Conservation (phyloP, 2,888 invertebrate genomes). For the Diadegma fenestrale region DNA sequence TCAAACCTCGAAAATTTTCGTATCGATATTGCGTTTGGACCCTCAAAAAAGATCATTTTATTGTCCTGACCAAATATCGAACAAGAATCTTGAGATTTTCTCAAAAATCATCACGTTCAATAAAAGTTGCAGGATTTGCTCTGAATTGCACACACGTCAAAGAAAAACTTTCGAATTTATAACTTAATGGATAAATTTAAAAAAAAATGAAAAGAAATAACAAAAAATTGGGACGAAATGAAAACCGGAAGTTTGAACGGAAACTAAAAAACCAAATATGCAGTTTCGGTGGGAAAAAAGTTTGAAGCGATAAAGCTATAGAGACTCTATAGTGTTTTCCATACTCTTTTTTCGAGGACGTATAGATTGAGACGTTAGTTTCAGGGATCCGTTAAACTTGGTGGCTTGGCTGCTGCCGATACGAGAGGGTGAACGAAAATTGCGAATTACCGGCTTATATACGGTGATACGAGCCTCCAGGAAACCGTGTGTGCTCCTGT, state of each 20-base stretch:
- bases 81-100: no score
- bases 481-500: slow-evolving; percentile 2
- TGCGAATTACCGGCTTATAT: slow-evolving; percentile 67
- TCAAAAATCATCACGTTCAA: background rate
- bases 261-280: background rate
- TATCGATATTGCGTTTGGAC: no score
- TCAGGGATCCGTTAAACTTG: slow-evolving; percentile 59
- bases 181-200: background rate
- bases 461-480: slow-evolving; percentile 39
- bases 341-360: slow-evolving; percentile 10
- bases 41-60: no score
- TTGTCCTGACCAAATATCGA: no score
- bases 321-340: background rate
- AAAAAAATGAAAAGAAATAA: background rate
- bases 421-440: slow-evolving; percentile 60
- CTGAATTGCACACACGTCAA: background rate
- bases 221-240: background rate
- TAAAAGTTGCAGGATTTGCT: background rate
- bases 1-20: no score
- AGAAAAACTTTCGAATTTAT: background rate
- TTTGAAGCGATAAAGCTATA: background rate
- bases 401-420: slow-evolving; percentile 47
- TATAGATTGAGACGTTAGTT: slow-evolving; percentile 53
- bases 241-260: background rate
- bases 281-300: background rate